Evolutionary conservation across 2,797 vertebrate species (phyloP).

Genomic region (Macroramphosus scolopax): DNA sequence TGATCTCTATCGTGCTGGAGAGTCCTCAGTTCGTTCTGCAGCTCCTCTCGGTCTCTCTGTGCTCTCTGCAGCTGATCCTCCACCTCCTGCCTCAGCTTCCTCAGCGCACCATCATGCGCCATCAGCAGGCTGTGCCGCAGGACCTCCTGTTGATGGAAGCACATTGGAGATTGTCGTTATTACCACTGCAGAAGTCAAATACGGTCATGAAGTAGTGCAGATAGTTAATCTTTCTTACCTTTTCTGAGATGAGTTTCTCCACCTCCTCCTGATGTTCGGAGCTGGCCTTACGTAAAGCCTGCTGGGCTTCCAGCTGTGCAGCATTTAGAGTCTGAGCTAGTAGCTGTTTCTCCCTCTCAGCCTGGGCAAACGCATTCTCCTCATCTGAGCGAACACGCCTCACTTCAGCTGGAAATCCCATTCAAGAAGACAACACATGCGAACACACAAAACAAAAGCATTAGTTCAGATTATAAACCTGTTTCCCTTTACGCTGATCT

Average conservation of each 20-base stretch:
- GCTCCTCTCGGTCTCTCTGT: slow-evolving; percentile 81
- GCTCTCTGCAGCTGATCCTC: slow-evolving; percentile 80
- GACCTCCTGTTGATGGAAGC: slow-evolving; percentile 72
- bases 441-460: slow-evolving; percentile 16
- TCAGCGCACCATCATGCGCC: slow-evolving; percentile 74
- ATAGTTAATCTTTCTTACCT: too few species aligned
- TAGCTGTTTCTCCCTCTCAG: slow-evolving; percentile 79
- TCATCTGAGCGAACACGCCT: slow-evolving; percentile 73
- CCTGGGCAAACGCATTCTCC: slow-evolving; percentile 64
- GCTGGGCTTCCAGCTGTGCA: slow-evolving; percentile 79
- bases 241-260: slow-evolving; percentile 81
- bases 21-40: slow-evolving; percentile 79
- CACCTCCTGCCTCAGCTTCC: slow-evolving; percentile 74
- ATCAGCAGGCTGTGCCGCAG: slow-evolving; percentile 77
- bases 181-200: too few species aligned
- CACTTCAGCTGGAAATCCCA: slow-evolving; percentile 78
- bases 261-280: slow-evolving; percentile 84
- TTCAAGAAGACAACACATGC: slow-evolving; percentile 17
- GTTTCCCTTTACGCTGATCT: too few species aligned
- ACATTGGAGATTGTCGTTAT: too few species aligned
- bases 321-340: slow-evolving; percentile 73
- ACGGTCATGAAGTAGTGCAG: too few species aligned
- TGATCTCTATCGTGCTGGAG: slow-evolving; percentile 83
- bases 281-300: slow-evolving; percentile 71
- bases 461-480: neutral